Evolutionary conservation across 2,797 vertebrate species (phyloP).

Genomic region (Parambassis ranga): DNA sequence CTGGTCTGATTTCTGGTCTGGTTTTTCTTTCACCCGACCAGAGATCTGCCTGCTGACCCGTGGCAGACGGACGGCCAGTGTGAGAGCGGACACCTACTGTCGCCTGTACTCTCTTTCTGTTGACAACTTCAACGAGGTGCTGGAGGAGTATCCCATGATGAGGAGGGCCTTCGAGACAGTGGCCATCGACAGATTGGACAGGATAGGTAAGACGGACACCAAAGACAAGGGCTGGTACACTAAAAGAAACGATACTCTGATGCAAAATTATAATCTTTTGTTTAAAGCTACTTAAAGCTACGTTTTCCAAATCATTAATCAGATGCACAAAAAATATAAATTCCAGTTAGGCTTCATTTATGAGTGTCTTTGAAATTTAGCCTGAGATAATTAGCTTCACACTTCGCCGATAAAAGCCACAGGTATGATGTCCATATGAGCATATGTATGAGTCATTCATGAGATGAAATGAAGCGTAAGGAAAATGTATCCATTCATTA

Average conservation of each 20-base stretch:
- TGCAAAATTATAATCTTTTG: too few relatives aligned
- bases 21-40: slow-evolving; percentile 46
- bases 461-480: slow-evolving; percentile 11
- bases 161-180: slow-evolving; percentile 92
- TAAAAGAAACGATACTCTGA: too few relatives aligned
- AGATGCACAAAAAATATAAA: too few relatives aligned
- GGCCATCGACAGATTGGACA: slow-evolving; percentile 91
- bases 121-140: slow-evolving; percentile 94
- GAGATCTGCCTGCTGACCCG: slow-evolving; percentile 95
- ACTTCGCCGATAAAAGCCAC: slow-evolving; percentile 1
- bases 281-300: too few relatives aligned
- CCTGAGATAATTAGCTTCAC: slow-evolving; percentile 1
- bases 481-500: slow-evolving; percentile 42
- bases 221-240: neutral
- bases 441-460: slow-evolving; percentile 30
- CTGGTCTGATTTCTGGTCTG: slow-evolving; percentile 9
- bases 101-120: slow-evolving; percentile 91
- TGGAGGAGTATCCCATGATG: slow-evolving; percentile 97
- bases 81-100: slow-evolving; percentile 91
- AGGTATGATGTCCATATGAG: neutral
- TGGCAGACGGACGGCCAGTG: slow-evolving; percentile 89
- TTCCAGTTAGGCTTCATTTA: too few relatives aligned
- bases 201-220: slow-evolving; percentile 82
- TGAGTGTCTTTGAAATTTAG: too few relatives aligned
- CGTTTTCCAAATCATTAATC: too few relatives aligned